Evolutionary conservation across 2,888 invertebrate species (phyloP), one percentile per base, ranked within the genome.

Genomic region (Rhaphigaster nebulosa): DNA sequence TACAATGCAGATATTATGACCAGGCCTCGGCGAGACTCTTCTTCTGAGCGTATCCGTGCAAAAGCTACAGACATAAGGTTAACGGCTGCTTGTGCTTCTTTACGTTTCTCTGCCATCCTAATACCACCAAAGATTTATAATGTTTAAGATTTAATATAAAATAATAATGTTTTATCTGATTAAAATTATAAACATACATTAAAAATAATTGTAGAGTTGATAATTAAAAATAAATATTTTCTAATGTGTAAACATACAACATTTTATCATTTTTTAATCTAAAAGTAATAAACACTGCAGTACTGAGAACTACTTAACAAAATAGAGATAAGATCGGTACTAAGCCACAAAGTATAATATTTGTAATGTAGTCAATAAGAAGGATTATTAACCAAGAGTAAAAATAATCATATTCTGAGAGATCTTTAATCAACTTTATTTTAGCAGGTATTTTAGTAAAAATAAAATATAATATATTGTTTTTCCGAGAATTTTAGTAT

Each of bases 1-100:
- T 98, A 98, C 18, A 97, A 93, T 0, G 98, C 99, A 93, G 96
- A 96, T 0, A 96, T 94, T 91, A 99, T 97, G 87, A 99, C 95
- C 56, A 99, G 94, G 0, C 99, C 99, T 92, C 95, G 95, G 92
- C 96, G 97, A 56, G 95, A 95, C 92, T 97, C 97, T 94, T 99
- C 99, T 34, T 97, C 97, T 0, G 95, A 95, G 91, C 96, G 95
- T 92, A 97, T 97, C 92, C 99, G 95, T 60, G 97, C 96, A 93
- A 98, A 98, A 0, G 98, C 97, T 91, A 97, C 98, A 92, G 96
- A 95, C 99, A 99, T 99, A 88, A 99, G 94, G 92, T 98, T 97
- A 1, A 98, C 95, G 0, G 98, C 98, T 5, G 97, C 96, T 92
- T 96, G 95, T 0, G 99, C 99, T 94, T 99, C 98, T 87, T 95